Base-by-base conservation (phyloP, 30 jellyfish, hydroid and myxozoan species). In the Haliclystus octoradiatus region DNA sequence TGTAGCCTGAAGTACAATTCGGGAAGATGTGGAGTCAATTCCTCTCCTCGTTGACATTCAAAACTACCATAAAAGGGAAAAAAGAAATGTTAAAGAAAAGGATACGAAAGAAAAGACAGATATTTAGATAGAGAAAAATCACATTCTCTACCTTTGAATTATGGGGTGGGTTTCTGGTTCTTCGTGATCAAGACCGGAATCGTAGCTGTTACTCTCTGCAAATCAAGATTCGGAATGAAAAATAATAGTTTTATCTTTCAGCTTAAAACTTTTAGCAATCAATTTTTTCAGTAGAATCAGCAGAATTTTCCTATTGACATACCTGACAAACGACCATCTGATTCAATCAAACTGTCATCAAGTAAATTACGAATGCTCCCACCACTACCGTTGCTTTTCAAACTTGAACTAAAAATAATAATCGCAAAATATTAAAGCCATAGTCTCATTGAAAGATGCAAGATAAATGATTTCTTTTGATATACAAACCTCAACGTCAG, bases 131-230 rank as follows among this genome's bases (percentile, higher is more conserved):
- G n/a, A n/a, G n/a, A n/a, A n/a, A n/a, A n/a, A n/a, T n/a, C n/a
- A n/a, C n/a, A n/a, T n/a, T n/a, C 28, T 74, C 13, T 67, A 83
- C 95, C 90, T 84, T 40, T 78, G 96, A 14, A 80, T 73, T 3
- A 85, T 85, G 5, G 96, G 96, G 53, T 85, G 96, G 9, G 49
- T 30, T 64, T 78, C 94, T 1, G 74, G 92, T 65, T 78, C 92
- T 7, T 85, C 96, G 34, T 78, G 94, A 64, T 85, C 94, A 29
- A 85, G 65, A 14, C 94, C 96, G 33, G 96, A 85, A 27, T 85
- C 96, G 66, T 61, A 85, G 65, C 94, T 72, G 61, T 80, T 52
- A 60, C 93, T 76, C 14, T 57, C 88, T 72, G n/a, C n/a, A n/a
- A n/a, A n/a, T n/a, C n/a, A n/a, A n/a, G n/a, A n/a, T n/a, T n/a